Percentiles rank a stretch among this genome's conserved stretches.
phyloP scores from a whole-genome alignment of 2,888 invertebrate genomes.

The Urechis unicinctus region DNA sequence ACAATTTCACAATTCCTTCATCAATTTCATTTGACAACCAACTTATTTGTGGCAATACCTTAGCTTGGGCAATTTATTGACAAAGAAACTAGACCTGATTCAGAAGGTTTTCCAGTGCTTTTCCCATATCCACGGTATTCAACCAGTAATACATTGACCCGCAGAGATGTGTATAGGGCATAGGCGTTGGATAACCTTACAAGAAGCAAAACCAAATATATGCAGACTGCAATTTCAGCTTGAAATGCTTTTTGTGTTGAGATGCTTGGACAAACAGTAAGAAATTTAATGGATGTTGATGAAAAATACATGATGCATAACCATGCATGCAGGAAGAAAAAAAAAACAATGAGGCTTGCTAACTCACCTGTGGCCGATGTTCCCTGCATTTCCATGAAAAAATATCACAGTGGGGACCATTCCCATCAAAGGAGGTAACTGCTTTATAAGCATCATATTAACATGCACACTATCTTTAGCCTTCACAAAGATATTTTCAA shows the following conservation, averaged over 20 bases:
- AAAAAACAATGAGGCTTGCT: not conserved
- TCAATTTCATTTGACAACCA: no score
- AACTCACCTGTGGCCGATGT: conserved; percentile 77
- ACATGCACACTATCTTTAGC: conserved; percentile 49
- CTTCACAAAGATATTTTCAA: conserved; percentile 71
- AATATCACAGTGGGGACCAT: conserved; percentile 75
- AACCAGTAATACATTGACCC: conserved; percentile 82
- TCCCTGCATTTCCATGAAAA: conserved; percentile 95
- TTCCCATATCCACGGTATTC: conserved; percentile 93
- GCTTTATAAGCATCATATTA: conserved; percentile 50
- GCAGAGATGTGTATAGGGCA: conserved; percentile 72
- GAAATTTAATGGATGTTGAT: no score
- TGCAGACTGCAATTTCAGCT: no score
- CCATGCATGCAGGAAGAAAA: no score
- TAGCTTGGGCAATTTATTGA: no score
- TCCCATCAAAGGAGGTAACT: conserved; percentile 24
- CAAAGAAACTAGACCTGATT: no score
- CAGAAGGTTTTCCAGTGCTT: conserved; percentile 79
- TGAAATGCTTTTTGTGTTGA: no score
- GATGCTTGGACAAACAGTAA: no score
- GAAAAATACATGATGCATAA: no score
- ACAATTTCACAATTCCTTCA: no score
- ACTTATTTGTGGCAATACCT: no score
- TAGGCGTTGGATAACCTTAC: conserved; percentile 76
- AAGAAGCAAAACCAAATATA: conserved; percentile 8